Percentiles rank a stretch among this genome's conserved stretches.
Conservation (phyloP, 2,113 vertebrate species). For the Bos javanicus region DNA sequence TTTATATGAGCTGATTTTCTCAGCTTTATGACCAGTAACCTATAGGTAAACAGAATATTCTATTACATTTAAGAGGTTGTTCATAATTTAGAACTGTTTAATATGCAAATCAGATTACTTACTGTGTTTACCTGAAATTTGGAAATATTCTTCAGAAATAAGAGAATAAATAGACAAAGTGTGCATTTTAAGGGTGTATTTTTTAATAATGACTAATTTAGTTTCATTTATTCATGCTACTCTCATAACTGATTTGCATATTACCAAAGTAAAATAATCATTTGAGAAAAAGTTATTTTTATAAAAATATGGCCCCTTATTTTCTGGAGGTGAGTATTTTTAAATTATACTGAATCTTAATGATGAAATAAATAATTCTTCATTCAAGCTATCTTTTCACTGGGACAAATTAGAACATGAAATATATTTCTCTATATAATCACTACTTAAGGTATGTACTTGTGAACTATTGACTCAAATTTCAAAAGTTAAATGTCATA, state of each 20-base stretch:
- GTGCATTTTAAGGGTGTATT: conserved; percentile 30
- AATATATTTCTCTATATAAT: background rate
- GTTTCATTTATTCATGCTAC: conserved; percentile 50
- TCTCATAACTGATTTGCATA: conserved; percentile 54
- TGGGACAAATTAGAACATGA: conserved; percentile 42
- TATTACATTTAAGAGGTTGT: conserved; percentile 31
- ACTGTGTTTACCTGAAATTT: conserved; percentile 36
- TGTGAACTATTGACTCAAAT: background rate
- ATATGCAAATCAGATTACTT: background rate
- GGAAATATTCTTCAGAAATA: conserved; percentile 40
- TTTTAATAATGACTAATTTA: conserved; percentile 57
- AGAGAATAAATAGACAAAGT: conserved; percentile 12
- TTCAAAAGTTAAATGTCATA: background rate
- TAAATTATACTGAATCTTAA: conserved; percentile 9
- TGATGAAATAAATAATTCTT: conserved; percentile 58
- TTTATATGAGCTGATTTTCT: conserved; percentile 51
- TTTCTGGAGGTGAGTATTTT: conserved; percentile 28
- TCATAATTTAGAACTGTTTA: conserved; percentile 61
- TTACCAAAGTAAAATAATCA: background rate
- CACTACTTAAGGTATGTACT: background rate
- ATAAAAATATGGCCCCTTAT: conserved; percentile 53
- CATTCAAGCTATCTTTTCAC: conserved; percentile 35
- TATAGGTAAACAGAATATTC: conserved; percentile 57
- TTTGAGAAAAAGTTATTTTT: conserved; percentile 46
- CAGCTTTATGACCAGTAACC: conserved; percentile 65